Base-by-base conservation (phyloP, 2,888 invertebrate genomes). In the Orthosia gracilis region DNA sequence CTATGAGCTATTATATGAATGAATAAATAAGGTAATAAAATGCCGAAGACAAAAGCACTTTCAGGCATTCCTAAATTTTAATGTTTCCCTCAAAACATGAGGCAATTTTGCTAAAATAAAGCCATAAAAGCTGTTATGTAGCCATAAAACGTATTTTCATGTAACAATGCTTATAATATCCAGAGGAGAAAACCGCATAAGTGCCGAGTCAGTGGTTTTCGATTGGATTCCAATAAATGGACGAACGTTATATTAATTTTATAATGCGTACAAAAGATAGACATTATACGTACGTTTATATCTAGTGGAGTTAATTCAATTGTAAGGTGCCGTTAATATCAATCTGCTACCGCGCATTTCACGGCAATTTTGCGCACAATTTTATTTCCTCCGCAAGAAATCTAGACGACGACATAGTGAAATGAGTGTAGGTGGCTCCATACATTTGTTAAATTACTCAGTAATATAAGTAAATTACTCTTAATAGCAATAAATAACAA, bases 331-430 rank as follows among this genome's bases (percentile, higher is more conserved):
- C 83, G 85, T 84, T 85, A 80, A 87, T 87, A 85, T 84, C 80
- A 85, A 83, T 73, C 75, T 9, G 84, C 85, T 87, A 87, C 88
- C 82, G 85, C 86, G 81, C 80, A 87, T 89, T 91, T 90, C 86
- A 87, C 77, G 85, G 85, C 85, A 88, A 90, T 91, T 91, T 90
- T 81, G 83, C 85, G 85, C 68, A 83, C 88, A 90, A 87, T 92
- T 90, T 91, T 85, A 86, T 88, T 87, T 89, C 83, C 84, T 83
- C 81, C 76, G 76, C 80, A 76, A 83, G 82, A 76, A 84, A 86
- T 74, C 55, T 74, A 77, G 72, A 69, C 59, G 49, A 23, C 55
- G 40, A 50, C 62, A 63, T 74, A 67, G 70, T 74, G 81, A 84
- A 67, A 74, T 74, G 81, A 84, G 75, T 50, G 58, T 31, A 49